Evolutionary conservation across 1,140 invertebrate genomes (phyloP).

Genomic region (Condylostylus longicornis): DNA sequence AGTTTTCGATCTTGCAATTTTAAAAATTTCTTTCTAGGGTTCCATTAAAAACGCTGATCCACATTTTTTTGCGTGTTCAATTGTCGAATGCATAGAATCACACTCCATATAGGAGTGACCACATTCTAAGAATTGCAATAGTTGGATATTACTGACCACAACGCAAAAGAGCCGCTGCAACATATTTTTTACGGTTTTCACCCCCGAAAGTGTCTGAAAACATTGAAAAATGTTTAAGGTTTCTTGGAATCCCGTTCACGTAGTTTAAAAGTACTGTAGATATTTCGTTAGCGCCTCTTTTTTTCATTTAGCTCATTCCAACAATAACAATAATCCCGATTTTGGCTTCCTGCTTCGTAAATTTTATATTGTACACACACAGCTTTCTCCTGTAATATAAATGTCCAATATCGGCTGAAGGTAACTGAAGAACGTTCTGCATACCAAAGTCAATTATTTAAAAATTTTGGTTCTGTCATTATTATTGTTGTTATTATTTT

Average conservation of each 20-base stretch:
- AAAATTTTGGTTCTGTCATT: conserved; percentile 1
- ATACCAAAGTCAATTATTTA: conserved; percentile 7
- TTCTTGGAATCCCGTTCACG: conserved; percentile 6
- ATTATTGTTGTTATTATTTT: conserved; percentile 3
- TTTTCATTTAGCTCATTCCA: too few species aligned
- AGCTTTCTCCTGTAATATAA: background rate
- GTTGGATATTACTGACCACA: conserved; percentile 5
- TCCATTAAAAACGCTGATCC: too few species aligned
- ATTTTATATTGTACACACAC: background rate
- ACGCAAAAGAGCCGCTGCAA: conserved; percentile 9
- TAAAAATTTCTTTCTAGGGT: too few species aligned
- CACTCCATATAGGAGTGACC: too few species aligned
- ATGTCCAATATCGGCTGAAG: background rate
- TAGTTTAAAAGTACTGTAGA: background rate
- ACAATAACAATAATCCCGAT: too few species aligned
- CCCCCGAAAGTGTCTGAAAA: conserved; percentile 13
- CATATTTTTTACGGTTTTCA: conserved; percentile 12
- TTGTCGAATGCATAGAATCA: too few species aligned
- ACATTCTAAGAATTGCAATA: too few species aligned
- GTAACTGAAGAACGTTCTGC: conserved; percentile 6
- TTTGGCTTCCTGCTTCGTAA: background rate
- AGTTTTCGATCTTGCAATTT: too few species aligned
- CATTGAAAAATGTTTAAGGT: conserved; percentile 10
- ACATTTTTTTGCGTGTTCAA: too few species aligned
- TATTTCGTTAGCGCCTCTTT: background rate